Evolutionary conservation across 2,797 vertebrate genomes (phyloP).

Genomic region (Fistularia tabacaria): DNA sequence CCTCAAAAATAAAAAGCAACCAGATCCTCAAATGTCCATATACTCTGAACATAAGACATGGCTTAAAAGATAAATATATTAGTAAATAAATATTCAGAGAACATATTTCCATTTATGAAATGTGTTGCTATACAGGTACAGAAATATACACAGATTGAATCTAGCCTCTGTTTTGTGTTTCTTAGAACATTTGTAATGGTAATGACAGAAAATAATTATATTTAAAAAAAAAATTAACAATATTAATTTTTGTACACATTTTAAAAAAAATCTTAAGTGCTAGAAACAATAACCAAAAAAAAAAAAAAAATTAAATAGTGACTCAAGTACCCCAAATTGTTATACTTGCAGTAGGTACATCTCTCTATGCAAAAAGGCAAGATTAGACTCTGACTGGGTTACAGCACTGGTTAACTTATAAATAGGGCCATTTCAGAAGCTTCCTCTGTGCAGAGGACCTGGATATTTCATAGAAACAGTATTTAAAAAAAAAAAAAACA

Average conservation of each 20-base stretch:
- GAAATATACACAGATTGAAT: conserved; percentile 94
- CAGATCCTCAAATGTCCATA: conserved; percentile 85
- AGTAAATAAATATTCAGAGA: conserved; percentile 99
- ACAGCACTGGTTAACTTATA: conserved; percentile 79
- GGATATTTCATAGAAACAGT: conserved; percentile 85
- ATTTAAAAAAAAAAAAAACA: conserved; percentile 45
- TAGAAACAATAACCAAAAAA: conserved; percentile 82
- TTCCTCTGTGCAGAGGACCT: conserved; percentile 67
- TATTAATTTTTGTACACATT: conserved; percentile 90
- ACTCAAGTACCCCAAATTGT: conserved; percentile 85
- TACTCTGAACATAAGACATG: conserved; percentile 97
- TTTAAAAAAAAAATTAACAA: conserved; percentile 77
- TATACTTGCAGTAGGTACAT: conserved; percentile 79
- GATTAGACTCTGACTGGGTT: conserved; percentile 77
- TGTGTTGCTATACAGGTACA: conserved; percentile 98
- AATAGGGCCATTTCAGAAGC: conserved; percentile 75
- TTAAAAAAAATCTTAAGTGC: conserved; percentile 95
- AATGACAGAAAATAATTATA: conserved; percentile 90
- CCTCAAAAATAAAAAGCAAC: conserved; percentile 65
- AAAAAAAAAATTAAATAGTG: conserved; percentile 88
- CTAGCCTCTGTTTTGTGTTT: conserved; percentile 76
- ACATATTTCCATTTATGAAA: conserved; percentile 99
- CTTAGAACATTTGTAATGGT: conserved; percentile 86
- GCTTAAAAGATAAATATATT: conserved; percentile 99
- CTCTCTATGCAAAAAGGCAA: conserved; percentile 78